Evolutionary conservation across 2,888 invertebrate species (phyloP).

Genomic region (Aproaerema taeniolella): DNA sequence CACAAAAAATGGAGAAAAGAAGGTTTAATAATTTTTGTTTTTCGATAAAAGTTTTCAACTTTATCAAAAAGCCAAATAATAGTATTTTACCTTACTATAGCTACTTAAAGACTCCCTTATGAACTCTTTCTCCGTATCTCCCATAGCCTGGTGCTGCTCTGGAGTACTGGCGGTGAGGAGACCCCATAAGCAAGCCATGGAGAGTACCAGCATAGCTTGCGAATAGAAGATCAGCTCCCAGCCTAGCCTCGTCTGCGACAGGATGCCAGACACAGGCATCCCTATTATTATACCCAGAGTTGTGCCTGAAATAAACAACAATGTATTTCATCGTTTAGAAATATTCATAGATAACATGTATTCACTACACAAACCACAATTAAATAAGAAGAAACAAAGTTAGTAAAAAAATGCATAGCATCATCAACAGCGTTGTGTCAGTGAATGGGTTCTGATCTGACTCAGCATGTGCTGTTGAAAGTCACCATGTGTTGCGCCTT

Average conservation of each 20-base stretch:
- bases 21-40: too few relatives aligned
- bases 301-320: constrained; percentile 37
- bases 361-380: too few relatives aligned
- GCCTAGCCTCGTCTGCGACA: constrained; percentile 41
- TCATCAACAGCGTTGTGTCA: too few relatives aligned
- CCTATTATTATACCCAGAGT: constrained; percentile 48
- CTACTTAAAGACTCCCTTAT: constrained; percentile 42
- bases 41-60: too few relatives aligned
- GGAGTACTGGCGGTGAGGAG: constrained; percentile 53
- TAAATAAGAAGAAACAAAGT: too few relatives aligned
- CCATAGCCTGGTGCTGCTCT: constrained; percentile 47
- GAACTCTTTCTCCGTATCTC: constrained; percentile 55
- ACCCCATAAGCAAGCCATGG: constrained; percentile 45
- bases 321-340: too few relatives aligned
- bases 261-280: constrained; percentile 39
- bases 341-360: too few relatives aligned
- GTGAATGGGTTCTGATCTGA: too few relatives aligned
- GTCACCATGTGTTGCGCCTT: too few relatives aligned
- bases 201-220: constrained; percentile 46
- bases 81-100: constrained; percentile 34
- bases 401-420: not conserved
- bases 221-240: constrained; percentile 63
- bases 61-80: too few relatives aligned
- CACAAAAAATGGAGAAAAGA: too few relatives aligned
- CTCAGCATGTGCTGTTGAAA: too few relatives aligned